Conservation (phyloP, 2,113 vertebrate genomes). For the Tretioscincus oriximinensis region DNA sequence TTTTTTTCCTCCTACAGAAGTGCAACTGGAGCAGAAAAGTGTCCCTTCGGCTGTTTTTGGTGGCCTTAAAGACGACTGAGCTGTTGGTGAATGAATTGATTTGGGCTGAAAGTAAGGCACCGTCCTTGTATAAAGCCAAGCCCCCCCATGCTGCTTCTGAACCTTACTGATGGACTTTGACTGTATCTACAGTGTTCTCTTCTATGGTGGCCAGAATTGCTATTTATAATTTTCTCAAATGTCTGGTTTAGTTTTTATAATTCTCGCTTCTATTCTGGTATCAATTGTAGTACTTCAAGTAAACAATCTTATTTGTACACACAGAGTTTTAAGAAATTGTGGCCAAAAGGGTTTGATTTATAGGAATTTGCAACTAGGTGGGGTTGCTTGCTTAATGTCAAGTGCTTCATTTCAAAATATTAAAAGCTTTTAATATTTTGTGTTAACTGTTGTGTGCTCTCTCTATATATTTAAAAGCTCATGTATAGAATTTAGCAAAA, state of each 20-base stretch:
- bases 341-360: not conserved
- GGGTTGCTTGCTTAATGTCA: not conserved
- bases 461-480: not conserved
- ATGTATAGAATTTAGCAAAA: not conserved
- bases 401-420: too few relatives aligned
- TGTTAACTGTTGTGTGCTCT: not conserved
- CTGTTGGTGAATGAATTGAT: not conserved
- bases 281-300: not conserved
- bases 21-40: constrained; percentile 87
- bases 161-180: not conserved
- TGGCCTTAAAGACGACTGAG: constrained; percentile 87
- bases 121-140: not conserved
- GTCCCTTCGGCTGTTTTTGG: constrained; percentile 88
- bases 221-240: constrained; percentile 3
- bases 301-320: not conserved
- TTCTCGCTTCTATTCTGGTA: too few relatives aligned
- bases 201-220: not conserved
- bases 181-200: not conserved
- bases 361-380: not conserved
- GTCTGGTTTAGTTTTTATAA: not conserved
- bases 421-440: too few relatives aligned
- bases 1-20: constrained; percentile 69
- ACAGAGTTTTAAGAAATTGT: not conserved
- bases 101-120: not conserved
- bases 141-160: not conserved